These are phyloP conservation scores for Chelonus formosanus DNA, from an alignment of 2,888 invertebrate species.

Conservation along the genomic window DNA sequence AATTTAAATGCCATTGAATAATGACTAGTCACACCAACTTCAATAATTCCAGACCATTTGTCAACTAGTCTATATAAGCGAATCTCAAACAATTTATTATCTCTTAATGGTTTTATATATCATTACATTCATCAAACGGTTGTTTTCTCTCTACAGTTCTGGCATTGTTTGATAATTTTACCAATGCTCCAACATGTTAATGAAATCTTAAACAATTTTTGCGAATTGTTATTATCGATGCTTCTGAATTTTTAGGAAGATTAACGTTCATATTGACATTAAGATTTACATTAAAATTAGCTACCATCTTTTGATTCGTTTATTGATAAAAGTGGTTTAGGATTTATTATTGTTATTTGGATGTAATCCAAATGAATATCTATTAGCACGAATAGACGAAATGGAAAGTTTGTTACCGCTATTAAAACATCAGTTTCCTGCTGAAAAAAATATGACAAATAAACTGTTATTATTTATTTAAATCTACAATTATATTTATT, in stretches of 20 bases:
- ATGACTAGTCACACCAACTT: constrained; percentile 93
- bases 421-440: constrained; percentile 86
- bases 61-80: constrained; percentile 91
- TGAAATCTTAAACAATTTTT: constrained; percentile 83
- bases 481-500: too few relatives aligned
- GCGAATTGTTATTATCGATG: constrained; percentile 55
- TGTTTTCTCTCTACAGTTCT: constrained; percentile 87
- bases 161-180: constrained; percentile 83
- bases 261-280: constrained; percentile 62
- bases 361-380: constrained; percentile 87
- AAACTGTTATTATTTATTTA: too few relatives aligned
- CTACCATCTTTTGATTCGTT: constrained; percentile 54
- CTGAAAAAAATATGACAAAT: constrained; percentile 61
- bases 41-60: constrained; percentile 94
- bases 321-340: constrained; percentile 45
- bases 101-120: constrained; percentile 86
- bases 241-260: constrained; percentile 60
- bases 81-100: constrained; percentile 93
- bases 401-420: constrained; percentile 82
- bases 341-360: constrained; percentile 74
- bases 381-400: constrained; percentile 78
- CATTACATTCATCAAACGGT: constrained; percentile 94
- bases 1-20: constrained; percentile 89
- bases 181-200: constrained; percentile 85
- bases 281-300: constrained; percentile 63